phyloP scores from a whole-genome alignment of 2,113 vertebrate genomes.

The Microcebus griseorufus region DNA sequence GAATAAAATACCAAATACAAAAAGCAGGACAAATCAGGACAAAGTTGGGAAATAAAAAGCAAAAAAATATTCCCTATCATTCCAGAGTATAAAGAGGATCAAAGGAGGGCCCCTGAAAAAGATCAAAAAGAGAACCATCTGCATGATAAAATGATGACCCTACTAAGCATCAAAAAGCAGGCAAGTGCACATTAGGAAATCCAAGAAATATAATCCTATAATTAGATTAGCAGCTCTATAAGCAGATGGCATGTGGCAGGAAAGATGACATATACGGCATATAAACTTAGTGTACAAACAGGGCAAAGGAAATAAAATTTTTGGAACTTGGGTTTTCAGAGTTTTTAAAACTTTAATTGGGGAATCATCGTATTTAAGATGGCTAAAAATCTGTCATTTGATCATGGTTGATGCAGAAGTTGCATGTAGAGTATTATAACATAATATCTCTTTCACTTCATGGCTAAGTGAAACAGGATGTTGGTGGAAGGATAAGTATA shows the following conservation, averaged over 20 bases:
- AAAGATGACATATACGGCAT: neutral
- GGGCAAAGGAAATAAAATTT: neutral
- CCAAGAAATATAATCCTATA: neutral
- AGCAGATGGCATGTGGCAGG: neutral
- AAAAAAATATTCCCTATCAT: neutral
- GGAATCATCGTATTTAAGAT: neutral
- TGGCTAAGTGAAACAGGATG: neutral
- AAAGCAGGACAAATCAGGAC: neutral
- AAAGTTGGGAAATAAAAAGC: neutral
- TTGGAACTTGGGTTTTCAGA: neutral
- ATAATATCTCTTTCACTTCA: neutral
- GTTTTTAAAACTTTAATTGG: neutral
- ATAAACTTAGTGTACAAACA: neutral
- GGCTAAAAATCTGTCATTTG: neutral
- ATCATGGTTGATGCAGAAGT: neutral
- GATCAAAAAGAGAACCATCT: neutral
- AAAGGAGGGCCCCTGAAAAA: neutral
- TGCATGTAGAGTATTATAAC: neutral
- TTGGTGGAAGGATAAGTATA: neutral
- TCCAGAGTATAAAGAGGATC: neutral
- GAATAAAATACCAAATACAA: neutral
- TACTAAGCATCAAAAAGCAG: neutral
- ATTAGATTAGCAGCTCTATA: neutral
- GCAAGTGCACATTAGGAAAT: neutral
- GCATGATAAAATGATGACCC: neutral